phyloP scores from a whole-genome alignment of 2,113 vertebrate species.

The Embiotoca jacksoni region DNA sequence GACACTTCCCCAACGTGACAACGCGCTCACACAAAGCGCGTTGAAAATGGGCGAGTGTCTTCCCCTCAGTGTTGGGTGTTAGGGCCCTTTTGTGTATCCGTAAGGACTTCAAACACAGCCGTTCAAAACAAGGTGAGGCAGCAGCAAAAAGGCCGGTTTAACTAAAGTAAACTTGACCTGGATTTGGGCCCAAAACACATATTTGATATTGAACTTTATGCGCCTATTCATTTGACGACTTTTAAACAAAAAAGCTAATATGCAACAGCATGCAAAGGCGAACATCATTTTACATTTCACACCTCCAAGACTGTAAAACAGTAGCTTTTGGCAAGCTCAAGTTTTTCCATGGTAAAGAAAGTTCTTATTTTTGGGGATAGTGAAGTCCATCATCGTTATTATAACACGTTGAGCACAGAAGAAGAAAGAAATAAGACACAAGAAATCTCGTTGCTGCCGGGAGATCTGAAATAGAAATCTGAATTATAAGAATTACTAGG shows the following conservation, averaged over 20 bases:
- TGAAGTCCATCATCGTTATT: background rate
- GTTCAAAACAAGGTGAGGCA: slow-evolving; percentile 4
- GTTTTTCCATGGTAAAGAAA: slow-evolving; percentile 13
- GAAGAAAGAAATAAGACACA: too few species aligned
- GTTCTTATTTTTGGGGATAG: background rate
- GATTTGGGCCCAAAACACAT: background rate
- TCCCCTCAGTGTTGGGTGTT: background rate
- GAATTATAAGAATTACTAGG: too few species aligned
- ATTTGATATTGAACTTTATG: background rate
- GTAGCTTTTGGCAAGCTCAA: background rate
- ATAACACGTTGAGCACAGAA: background rate
- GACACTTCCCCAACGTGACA: too few species aligned
- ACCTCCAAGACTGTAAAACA: background rate
- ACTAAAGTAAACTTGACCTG: slow-evolving; percentile 40
- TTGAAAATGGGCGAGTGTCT: too few species aligned
- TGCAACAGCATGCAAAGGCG: background rate
- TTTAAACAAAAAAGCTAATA: background rate
- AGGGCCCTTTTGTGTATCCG: slow-evolving; percentile 11
- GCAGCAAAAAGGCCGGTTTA: slow-evolving; percentile 11
- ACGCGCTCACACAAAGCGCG: too few species aligned
- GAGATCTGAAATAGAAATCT: too few species aligned
- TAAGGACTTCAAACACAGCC: slow-evolving; percentile 7
- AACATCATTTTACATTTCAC: background rate
- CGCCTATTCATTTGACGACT: background rate
- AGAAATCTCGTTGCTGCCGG: too few species aligned